Base-by-base conservation (phyloP, 2,888 invertebrate genomes). In the Cryptus armator region DNA sequence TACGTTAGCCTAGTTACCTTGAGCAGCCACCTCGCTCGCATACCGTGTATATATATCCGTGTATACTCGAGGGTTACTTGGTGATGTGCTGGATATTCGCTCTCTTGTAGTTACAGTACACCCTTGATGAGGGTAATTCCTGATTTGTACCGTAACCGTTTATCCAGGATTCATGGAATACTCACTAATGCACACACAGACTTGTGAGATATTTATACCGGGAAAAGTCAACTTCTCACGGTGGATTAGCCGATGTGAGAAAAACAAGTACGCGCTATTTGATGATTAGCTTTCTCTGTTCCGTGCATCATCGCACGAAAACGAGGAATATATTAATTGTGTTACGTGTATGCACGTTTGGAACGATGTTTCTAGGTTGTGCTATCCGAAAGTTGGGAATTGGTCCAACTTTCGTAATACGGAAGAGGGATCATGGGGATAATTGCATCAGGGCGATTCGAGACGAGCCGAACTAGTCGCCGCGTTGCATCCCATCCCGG, bases 1-100 rank as follows among this genome's bases (percentile, higher is more conserved):
- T 70, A 76, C 74, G 82, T 82, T 83, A 83, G 71, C 78, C 83
- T 62, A 83, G 78, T 83, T 83, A 78, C 83, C 83, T 83, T 70
- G 70, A 79, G 75, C 79, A 79, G 75, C 79, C 46, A 56, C 64
- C 68, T 79, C 67, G 43, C 78, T 72, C 68, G 72, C 79, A 75
- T 79, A 75, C 79, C 74, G 62, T 56, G 37, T 37, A 24, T 53
- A 53, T 77, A 72, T 46, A 72, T 72, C 14, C 59, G 46, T 53
- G 70, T 59, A 59, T 19, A 70, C 66, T 51, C 44, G 79, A 24
- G 10, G 56, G 44, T 46, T 19, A 44, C 71, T 67, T 16, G 62
- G 51, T 78, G 78, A 74, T 62, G 70, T 51, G 78, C 48, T 37
- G 62, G 70, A 79, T 79, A 79, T 79, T 29, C 62, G 62, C 70